These are phyloP conservation scores for Polyommatus icarus DNA, from an alignment of 2,888 invertebrate species.

Conservation along the genomic window DNA sequence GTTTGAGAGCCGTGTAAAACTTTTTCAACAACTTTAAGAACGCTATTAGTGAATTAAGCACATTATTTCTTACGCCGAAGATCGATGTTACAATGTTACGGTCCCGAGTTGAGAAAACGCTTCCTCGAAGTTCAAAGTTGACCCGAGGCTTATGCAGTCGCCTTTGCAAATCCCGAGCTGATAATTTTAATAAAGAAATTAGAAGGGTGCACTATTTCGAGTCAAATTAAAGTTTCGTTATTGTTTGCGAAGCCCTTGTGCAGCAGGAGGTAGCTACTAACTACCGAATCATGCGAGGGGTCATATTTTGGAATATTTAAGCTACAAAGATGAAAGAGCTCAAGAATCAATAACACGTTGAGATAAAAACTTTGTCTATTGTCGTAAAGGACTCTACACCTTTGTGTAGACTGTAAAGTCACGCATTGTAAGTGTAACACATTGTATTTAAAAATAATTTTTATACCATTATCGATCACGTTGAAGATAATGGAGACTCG, in stretches of 20 bases:
- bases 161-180: slow-evolving; percentile 73
- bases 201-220: slow-evolving; percentile 68
- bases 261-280: slow-evolving; percentile 55
- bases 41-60: slow-evolving; percentile 25
- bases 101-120: slow-evolving; percentile 39
- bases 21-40: slow-evolving; percentile 41
- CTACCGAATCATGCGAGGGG: slow-evolving; percentile 43
- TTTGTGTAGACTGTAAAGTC: background rate
- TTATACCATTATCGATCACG: too few species aligned
- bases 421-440: background rate
- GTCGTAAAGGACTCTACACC: background rate
- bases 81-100: slow-evolving; percentile 53
- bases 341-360: slow-evolving; percentile 22
- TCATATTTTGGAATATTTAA: slow-evolving; percentile 39
- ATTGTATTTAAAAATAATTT: background rate
- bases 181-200: slow-evolving; percentile 72
- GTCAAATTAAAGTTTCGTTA: slow-evolving; percentile 69
- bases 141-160: slow-evolving; percentile 68
- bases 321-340: slow-evolving; percentile 23
- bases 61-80: slow-evolving; percentile 50
- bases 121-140: slow-evolving; percentile 59
- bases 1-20: slow-evolving; percentile 37
- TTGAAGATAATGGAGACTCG: too few species aligned
- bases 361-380: background rate
- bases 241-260: slow-evolving; percentile 59